Percentiles rank a stretch among this genome's conserved stretches.
Conservation (phyloP, 1,140 invertebrate genomes). For the Riptortus pedestris region DNA sequence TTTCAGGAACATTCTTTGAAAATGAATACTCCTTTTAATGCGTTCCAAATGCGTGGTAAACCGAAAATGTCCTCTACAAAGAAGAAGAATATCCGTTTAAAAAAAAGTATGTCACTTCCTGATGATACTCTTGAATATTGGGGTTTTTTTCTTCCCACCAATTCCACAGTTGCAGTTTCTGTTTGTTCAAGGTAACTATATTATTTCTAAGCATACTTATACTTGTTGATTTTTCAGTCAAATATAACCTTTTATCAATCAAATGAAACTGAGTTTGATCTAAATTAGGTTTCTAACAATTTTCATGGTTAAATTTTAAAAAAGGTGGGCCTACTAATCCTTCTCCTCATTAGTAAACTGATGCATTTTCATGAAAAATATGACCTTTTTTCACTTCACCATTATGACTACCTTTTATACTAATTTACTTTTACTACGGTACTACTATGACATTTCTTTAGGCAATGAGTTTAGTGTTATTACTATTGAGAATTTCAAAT, state of each 20-base stretch:
- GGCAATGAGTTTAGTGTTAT: too few relatives aligned
- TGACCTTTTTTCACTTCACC: too few relatives aligned
- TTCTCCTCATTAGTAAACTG: too few relatives aligned
- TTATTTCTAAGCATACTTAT: conserved; percentile 11
- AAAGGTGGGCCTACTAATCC: too few relatives aligned
- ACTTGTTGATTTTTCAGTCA: conserved; percentile 5
- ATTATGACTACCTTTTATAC: too few relatives aligned
- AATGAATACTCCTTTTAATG: conserved; percentile 71
- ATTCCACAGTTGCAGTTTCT: conserved; percentile 60
- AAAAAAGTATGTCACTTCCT: conserved; percentile 67
- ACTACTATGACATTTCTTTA: too few relatives aligned
- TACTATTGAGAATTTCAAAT: too few relatives aligned
- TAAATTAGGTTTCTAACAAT: not conserved
- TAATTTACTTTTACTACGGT: too few relatives aligned
- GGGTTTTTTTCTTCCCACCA: conserved; percentile 73
- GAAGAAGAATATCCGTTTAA: conserved; percentile 61
- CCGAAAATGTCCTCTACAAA: conserved; percentile 52
- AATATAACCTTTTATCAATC: not conserved
- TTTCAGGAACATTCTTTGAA: conserved; percentile 55
- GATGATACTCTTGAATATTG: conserved; percentile 81
- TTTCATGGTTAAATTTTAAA: too few relatives aligned
- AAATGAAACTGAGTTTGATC: not conserved
- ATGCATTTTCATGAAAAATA: too few relatives aligned
- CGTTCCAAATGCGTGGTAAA: conserved; percentile 60
- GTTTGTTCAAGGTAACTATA: conserved; percentile 59